Evolutionary conservation across 2,888 invertebrate species (phyloP).

Genomic region (Apamea anceps): DNA sequence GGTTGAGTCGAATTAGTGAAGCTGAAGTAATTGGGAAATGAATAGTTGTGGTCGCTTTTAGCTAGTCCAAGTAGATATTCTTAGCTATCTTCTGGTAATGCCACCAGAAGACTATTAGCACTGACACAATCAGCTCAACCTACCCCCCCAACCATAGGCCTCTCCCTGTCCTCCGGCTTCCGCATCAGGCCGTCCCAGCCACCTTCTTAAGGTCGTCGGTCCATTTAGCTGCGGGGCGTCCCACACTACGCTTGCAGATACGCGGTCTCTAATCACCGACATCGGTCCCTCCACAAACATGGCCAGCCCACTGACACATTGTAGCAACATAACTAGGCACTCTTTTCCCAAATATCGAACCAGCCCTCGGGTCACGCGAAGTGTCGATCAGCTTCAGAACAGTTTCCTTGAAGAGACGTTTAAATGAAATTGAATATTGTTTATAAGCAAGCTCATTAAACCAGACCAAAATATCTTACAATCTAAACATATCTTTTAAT

Average conservation of each 20-base stretch:
- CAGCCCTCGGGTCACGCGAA: background rate
- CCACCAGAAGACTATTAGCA: background rate
- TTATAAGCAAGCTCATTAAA: background rate
- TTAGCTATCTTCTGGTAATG: background rate
- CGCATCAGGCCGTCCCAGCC: background rate
- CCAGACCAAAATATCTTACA: background rate
- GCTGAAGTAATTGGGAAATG: background rate
- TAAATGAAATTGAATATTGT: background rate
- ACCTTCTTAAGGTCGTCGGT: background rate
- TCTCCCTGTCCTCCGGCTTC: background rate
- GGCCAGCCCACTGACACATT: background rate
- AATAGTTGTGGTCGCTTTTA: background rate
- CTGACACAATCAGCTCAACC: background rate
- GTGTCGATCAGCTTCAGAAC: background rate
- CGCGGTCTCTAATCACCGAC: background rate
- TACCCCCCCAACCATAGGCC: background rate
- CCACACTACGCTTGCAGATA: background rate
- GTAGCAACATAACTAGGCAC: background rate
- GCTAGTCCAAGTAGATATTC: too few species aligned
- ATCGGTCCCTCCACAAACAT: background rate
- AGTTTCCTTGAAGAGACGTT: background rate
- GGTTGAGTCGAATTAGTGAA: constrained; percentile 44
- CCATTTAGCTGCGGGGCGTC: background rate
- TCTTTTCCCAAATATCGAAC: background rate
- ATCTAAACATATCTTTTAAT: background rate